These are phyloP conservation scores for Cheirogaleus major DNA, from an alignment of 2,797 vertebrate genomes.

Conservation along the genomic window DNA sequence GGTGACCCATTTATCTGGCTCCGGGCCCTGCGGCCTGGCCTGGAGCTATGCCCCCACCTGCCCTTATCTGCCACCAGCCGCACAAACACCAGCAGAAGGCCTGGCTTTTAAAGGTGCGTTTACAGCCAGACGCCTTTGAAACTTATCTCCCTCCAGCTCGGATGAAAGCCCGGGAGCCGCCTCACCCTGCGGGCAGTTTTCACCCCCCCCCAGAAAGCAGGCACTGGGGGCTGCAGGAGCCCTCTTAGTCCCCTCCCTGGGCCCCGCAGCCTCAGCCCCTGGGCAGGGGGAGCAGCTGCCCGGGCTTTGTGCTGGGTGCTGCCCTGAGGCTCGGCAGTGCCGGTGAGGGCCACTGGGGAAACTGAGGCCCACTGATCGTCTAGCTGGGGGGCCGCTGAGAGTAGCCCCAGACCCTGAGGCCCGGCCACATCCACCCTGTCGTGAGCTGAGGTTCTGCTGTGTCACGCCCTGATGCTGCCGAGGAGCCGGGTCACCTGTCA, in stretches of 20 bases:
- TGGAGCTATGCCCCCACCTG: slow-evolving; percentile 75
- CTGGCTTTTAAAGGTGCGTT: slow-evolving; percentile 89
- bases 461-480: accelerated
- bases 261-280: too few species aligned
- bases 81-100: slow-evolving; percentile 95
- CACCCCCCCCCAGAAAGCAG: background rate
- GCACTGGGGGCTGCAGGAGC: background rate
- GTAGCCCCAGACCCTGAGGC: background rate
- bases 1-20: slow-evolving; percentile 87
- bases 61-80: slow-evolving; percentile 88
- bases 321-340: background rate
- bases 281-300: accelerated
- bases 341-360: background rate
- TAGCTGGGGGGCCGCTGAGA: accelerated
- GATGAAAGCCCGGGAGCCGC: slow-evolving; percentile 78
- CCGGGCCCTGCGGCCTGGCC: slow-evolving; percentile 65
- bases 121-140: slow-evolving; percentile 93
- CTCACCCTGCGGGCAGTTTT: background rate
- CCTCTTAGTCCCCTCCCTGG: background rate
- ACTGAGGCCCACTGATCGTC: too few species aligned
- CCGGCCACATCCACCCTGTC: accelerated
- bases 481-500: accelerated
- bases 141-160: slow-evolving; percentile 89
- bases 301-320: background rate
- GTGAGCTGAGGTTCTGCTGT: too few species aligned